Conservation (phyloP, 2,888 invertebrate species). For the Cartodere bifasciata region DNA sequence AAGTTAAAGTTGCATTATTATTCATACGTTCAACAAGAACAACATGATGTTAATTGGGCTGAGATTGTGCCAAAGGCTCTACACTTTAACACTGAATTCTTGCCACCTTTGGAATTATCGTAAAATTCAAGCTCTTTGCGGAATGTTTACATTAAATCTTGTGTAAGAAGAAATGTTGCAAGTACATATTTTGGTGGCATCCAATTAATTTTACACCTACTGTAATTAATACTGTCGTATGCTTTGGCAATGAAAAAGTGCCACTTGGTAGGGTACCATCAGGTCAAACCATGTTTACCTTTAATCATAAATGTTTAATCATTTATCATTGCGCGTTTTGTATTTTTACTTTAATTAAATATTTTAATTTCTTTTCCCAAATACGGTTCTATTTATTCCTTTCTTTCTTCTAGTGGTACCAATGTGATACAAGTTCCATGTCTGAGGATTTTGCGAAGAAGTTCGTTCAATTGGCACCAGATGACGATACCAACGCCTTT, state of each 20-base stretch:
- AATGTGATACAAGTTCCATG: constrained; percentile 43
- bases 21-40: constrained; percentile 5
- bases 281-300: constrained; percentile 17
- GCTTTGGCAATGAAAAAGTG: too few species aligned
- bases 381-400: constrained; percentile 5
- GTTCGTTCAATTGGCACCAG: constrained; percentile 55
- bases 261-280: too few species aligned
- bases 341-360: not conserved
- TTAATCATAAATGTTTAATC: constrained; percentile 18
- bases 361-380: not conserved
- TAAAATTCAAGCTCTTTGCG: too few species aligned
- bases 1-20: constrained; percentile 4
- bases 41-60: constrained; percentile 5
- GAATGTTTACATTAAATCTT: too few species aligned
- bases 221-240: too few species aligned
- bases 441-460: constrained; percentile 41
- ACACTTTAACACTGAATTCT: constrained; percentile 4
- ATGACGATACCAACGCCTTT: constrained; percentile 63
- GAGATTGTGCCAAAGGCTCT: constrained; percentile 3
- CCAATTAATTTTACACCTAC: too few species aligned
- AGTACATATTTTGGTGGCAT: too few species aligned
- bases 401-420: constrained; percentile 55
- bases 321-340: too few species aligned
- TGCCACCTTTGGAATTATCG: too few species aligned
- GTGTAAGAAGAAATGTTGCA: too few species aligned